Percentiles rank a stretch among this genome's conserved stretches.
Evolutionary conservation across 2,888 invertebrate genomes (phyloP).

Genomic region (Agrotis ipsilon): DNA sequence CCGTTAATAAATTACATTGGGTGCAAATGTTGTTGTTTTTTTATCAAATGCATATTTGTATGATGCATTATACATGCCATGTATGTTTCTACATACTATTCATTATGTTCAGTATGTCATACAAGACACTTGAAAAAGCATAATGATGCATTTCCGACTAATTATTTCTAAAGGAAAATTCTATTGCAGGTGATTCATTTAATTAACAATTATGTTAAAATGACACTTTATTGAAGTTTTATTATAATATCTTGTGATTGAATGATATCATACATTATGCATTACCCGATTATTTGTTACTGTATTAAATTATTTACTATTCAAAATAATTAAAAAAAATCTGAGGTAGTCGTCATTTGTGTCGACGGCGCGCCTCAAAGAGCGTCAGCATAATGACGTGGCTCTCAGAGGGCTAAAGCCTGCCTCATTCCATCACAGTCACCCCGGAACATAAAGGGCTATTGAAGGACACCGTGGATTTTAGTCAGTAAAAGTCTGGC

Average conservation of each 20-base stretch:
- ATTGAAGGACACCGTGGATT: too few species aligned
- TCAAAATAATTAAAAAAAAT: too few species aligned
- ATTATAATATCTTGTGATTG: neutral
- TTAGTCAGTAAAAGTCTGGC: too few species aligned
- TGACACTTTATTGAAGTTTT: neutral
- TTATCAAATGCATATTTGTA: too few species aligned
- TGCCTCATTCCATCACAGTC: too few species aligned
- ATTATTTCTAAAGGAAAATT: constrained; percentile 14
- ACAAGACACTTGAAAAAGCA: neutral
- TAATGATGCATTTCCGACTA: constrained; percentile 5
- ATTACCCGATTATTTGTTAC: neutral
- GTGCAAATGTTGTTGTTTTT: constrained; percentile 8
- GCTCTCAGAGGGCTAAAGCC: too few species aligned
- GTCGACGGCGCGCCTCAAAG: too few species aligned
- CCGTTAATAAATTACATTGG: constrained; percentile 48
- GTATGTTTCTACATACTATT: neutral
- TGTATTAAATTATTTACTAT: too few species aligned
- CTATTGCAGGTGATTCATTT: neutral
- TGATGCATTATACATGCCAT: too few species aligned
- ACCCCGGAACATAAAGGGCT: too few species aligned
- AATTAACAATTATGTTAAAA: constrained; percentile 7
- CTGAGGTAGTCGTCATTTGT: too few species aligned
- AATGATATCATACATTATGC: constrained; percentile 10
- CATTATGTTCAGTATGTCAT: neutral
- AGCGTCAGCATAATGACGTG: too few species aligned